Percentiles rank a stretch among this genome's conserved stretches.
Conservation (phyloP, 2,113 vertebrate genomes). For the Acrocephalus arundinaceus region DNA sequence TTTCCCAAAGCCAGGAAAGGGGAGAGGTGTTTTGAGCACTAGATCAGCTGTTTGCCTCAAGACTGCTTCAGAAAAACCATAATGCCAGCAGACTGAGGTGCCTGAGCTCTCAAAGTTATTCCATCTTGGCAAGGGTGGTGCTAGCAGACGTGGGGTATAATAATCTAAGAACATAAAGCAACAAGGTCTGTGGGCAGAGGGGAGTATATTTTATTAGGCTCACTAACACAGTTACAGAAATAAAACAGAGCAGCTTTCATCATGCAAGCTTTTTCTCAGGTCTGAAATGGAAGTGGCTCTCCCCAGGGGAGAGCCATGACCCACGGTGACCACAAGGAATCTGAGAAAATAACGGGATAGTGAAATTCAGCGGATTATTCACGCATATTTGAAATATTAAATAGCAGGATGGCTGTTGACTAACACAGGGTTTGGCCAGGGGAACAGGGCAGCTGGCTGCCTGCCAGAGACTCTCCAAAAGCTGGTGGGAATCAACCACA, state of each 20-base stretch:
- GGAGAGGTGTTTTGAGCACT: not conserved
- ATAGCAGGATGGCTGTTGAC: not conserved
- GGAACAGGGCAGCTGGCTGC: not conserved
- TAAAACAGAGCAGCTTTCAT: not conserved
- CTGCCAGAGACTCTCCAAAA: not conserved
- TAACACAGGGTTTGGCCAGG: not conserved
- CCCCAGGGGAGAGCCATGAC: not conserved
- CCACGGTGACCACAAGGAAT: not conserved
- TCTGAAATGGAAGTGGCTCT: not conserved
- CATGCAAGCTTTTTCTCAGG: not conserved
- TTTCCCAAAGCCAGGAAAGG: not conserved
- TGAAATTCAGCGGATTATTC: not conserved
- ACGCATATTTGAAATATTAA: not conserved
- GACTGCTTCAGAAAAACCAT: not conserved
- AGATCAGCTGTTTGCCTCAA: not conserved
- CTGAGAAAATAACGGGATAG: not conserved
- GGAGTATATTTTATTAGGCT: not conserved
- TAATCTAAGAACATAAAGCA: not conserved
- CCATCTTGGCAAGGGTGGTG: not conserved
- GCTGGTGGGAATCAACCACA: not conserved
- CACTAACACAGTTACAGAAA: not conserved
- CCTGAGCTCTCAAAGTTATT: not conserved
- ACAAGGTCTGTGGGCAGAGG: not conserved
- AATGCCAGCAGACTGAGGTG: not conserved
- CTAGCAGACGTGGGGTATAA: rapidly evolving